Percentiles rank a stretch among this genome's conserved stretches.
phyloP scores from a whole-genome alignment of 2,113 vertebrate genomes.

The Isichthys henryi region DNA sequence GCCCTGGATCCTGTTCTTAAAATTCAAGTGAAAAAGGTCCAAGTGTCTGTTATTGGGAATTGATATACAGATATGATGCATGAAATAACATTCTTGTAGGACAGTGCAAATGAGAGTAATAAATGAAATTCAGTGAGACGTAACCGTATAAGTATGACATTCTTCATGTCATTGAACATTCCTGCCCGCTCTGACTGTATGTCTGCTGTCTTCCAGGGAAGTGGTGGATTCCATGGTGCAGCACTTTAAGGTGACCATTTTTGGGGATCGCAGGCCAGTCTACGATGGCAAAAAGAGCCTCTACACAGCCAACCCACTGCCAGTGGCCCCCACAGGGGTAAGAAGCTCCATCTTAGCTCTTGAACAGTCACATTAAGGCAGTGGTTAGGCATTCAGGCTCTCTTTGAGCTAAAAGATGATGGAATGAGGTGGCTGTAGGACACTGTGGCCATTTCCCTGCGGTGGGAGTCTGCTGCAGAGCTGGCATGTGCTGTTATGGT shows the following conservation, averaged over 20 bases:
- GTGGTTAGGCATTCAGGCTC: background rate
- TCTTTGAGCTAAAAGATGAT: background rate
- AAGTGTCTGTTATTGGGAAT: background rate
- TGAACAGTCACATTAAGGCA: background rate
- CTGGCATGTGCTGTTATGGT: background rate
- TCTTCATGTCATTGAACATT: background rate
- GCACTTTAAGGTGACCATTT: conserved; percentile 97
- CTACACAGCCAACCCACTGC: conserved; percentile 89
- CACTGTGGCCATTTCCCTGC: background rate
- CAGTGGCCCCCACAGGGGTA: conserved; percentile 89
- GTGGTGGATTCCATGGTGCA: conserved; percentile 99
- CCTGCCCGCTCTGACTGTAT: background rate
- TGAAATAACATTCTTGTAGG: background rate
- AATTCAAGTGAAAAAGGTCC: background rate
- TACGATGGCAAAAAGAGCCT: conserved; percentile 97
- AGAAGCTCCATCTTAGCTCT: conserved; percentile 36
- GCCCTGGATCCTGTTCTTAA: background rate
- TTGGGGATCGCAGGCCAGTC: conserved; percentile 89
- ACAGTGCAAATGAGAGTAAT: background rate
- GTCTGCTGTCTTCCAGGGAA: conserved; percentile 62
- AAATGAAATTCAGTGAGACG: background rate
- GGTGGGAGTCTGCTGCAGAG: background rate
- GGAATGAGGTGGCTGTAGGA: background rate
- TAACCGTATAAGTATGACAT: background rate
- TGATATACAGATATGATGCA: background rate